Evolutionary conservation across 2,888 invertebrate genomes (phyloP), one percentile per base, ranked within the genome.

Genomic region (Ectemnius cavifrons): DNA sequence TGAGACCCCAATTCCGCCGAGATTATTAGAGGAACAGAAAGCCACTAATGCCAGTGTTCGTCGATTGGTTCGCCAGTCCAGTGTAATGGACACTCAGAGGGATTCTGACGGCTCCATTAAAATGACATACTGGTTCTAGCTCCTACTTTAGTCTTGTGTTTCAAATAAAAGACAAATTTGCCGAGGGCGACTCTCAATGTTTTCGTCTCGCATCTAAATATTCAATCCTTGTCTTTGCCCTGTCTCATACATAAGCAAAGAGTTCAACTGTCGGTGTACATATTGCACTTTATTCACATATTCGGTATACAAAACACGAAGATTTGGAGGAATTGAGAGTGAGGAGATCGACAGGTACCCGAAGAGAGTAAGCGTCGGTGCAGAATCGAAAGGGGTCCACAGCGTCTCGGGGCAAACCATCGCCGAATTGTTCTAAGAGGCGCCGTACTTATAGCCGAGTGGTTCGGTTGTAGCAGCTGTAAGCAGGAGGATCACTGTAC

Each of bases 51-150:
- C 81, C 3, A 87, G 80, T 37, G 82, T 88, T 67, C 93, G 94
- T 57, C 93, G 94, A 85, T 91, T 97, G 47, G 95, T 95, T 11
- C 93, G 96, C 8, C 97, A 97, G 90, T 93, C 94, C 67, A 97
- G 96, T 90, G 93, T 94, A 13, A 94, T 97, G 93, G 97, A 97
- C 85, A 97, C 97, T 0, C 97, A 96, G 77, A 93, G 95, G 73
- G 94, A 95, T 83, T 92, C 94, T 1, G 95, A 96, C 86, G 97
- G 97, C 14, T 94, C 94, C 64, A 95, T 97, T 91, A 96, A 95
- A 89, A 94, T 97, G 93, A 96, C 97, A 0, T 96, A 97, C 90
- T 97, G 97, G 97, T 96, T 96, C 91, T 97, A 92, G 71, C 37
- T 58, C 59, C 28, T 6, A 68, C 57, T 57, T 61, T 37, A 58